phyloP scores from a whole-genome alignment of 2,113 vertebrate genomes.

The Indri indri region DNA sequence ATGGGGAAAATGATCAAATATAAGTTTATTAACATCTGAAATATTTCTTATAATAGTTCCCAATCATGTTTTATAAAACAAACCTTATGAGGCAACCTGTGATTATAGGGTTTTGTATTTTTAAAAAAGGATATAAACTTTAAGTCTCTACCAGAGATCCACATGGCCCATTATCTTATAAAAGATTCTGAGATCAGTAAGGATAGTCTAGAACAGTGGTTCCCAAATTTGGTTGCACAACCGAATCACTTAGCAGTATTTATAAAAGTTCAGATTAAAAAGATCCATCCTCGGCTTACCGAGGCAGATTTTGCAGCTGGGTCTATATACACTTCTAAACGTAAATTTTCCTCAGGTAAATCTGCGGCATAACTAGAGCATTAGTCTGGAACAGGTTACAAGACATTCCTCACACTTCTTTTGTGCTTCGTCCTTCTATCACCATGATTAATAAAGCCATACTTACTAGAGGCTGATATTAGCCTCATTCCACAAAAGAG shows the following conservation, averaged over 20 bases:
- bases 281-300: background rate
- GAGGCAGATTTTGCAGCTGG: background rate
- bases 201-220: background rate
- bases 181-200: background rate
- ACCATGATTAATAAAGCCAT: background rate
- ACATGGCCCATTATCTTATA: background rate
- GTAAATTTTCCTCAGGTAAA: background rate
- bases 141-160: background rate
- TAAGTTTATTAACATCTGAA: background rate
- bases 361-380: background rate
- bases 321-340: background rate
- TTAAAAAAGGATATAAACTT: background rate
- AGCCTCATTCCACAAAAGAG: background rate
- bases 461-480: background rate
- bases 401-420: background rate
- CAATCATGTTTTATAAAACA: background rate
- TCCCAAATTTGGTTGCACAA: background rate
- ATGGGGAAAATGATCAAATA: background rate
- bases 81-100: background rate
- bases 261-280: background rate
- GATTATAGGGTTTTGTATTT: background rate
- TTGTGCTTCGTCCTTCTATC: background rate
- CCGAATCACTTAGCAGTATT: background rate
- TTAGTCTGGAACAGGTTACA: background rate
- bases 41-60: background rate